A percentile compares a stretch with the other conserved stretches of the same genome.
Evolutionary conservation across 2,797 vertebrate species (phyloP).

Genomic region (Pantherophis vulpinus): DNA sequence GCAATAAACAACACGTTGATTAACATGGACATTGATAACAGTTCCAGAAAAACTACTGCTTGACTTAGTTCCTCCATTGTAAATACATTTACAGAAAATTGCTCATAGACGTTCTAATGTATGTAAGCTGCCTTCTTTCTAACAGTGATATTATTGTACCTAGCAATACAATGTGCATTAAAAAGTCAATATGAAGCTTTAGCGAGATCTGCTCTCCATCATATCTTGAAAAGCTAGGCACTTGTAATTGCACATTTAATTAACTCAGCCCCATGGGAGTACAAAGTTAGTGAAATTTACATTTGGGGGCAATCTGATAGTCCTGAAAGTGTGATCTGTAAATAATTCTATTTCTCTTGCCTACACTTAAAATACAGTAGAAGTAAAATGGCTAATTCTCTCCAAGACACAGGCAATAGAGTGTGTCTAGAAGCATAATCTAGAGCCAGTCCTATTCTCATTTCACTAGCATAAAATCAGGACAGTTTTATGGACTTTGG

Average conservation of each 20-base stretch:
- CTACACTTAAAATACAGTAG: neutral
- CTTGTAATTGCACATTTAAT: constrained; percentile 7
- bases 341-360: neutral
- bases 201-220: neutral
- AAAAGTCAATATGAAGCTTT: constrained; percentile 1
- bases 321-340: neutral
- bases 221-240: neutral
- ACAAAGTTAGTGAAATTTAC: neutral
- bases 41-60: constrained; percentile 21
- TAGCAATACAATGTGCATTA: constrained; percentile 3
- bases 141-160: neutral
- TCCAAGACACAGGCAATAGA: neutral
- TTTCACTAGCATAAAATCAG: neutral
- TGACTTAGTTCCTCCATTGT: constrained; percentile 33
- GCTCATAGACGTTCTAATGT: constrained; percentile 8
- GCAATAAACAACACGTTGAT: constrained; percentile 40
- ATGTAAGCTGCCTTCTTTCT: constrained; percentile 19
- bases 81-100: neutral
- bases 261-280: neutral
- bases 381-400: neutral
- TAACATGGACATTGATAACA: constrained; percentile 26
- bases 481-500: neutral
- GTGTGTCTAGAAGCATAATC: neutral
- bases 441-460: neutral
- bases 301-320: neutral